phyloP scores from a whole-genome alignment of 2,888 invertebrate genomes.

The Dexiosoma caninum region DNA sequence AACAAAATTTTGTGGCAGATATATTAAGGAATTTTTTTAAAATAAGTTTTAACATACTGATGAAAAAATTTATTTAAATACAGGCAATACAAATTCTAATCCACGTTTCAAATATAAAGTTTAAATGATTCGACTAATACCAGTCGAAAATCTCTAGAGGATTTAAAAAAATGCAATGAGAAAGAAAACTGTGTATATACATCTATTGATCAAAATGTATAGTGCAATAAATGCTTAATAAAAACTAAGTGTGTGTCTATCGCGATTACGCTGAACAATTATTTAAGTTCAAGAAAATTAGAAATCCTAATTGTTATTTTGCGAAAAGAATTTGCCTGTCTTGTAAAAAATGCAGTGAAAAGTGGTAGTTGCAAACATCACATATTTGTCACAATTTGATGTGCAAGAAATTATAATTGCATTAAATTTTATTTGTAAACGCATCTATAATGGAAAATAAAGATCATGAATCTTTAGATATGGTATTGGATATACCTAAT shows the following conservation, averaged over 20 bases:
- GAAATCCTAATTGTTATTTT: too few species aligned
- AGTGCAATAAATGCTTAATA: constrained; percentile 25
- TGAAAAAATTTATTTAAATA: neutral
- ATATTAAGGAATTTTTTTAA: neutral
- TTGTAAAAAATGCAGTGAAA: neutral
- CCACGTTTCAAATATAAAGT: too few species aligned
- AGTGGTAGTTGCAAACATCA: neutral
- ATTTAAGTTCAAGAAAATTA: neutral
- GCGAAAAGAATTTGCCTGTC: neutral
- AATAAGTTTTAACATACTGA: neutral
- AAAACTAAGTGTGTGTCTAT: neutral
- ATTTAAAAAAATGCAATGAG: constrained; percentile 14
- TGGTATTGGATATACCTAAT: constrained; percentile 54
- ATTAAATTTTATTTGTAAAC: neutral
- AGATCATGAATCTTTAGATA: constrained; percentile 43
- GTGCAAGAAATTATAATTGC: neutral
- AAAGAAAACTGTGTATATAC: constrained; percentile 28
- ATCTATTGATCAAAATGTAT: constrained; percentile 30
- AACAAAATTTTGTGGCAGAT: constrained; percentile 26
- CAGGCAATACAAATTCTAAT: too few species aligned
- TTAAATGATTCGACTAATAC: neutral
- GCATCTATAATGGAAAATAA: constrained; percentile 46
- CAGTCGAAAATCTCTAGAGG: too few species aligned
- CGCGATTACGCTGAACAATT: neutral
- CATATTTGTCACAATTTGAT: neutral